Conservation (phyloP, 2,888 invertebrate species). For the Julus scanicus region DNA sequence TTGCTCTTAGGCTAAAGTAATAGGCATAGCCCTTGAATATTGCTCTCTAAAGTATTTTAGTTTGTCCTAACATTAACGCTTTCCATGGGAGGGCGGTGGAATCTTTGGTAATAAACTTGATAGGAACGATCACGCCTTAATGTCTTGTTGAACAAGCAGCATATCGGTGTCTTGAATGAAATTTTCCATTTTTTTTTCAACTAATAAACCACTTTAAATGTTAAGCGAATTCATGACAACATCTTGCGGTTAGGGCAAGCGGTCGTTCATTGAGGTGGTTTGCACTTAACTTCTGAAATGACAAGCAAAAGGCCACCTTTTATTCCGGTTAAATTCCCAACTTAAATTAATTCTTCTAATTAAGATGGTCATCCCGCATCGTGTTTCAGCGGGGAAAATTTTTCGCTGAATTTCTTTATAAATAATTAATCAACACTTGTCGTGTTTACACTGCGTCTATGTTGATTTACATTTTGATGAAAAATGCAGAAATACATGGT, state of each 20-base stretch:
- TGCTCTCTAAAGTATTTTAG: neutral
- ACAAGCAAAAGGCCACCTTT: no score
- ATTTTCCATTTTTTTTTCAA: neutral
- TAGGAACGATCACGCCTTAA: conserved; percentile 35
- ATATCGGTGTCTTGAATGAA: neutral
- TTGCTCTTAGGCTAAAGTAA: neutral
- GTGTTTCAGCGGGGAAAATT: no score
- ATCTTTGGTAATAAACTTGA: conserved; percentile 38
- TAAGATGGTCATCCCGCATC: no score
- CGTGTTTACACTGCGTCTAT: no score
- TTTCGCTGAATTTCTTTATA: neutral
- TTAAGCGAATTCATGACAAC: conserved; percentile 19
- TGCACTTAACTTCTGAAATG: neutral
- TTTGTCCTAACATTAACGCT: neutral
- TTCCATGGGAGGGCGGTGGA: neutral
- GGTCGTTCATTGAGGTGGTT: neutral
- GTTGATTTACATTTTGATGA: no score
- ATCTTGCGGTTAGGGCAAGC: conserved; percentile 24
- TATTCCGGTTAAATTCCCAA: no score
- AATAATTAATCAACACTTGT: no score
- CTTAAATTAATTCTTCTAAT: no score
- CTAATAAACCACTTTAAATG: conserved; percentile 3
- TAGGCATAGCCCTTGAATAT: neutral
- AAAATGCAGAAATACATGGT: no score
- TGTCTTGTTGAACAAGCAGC: conserved; percentile 36